phyloP scores from a whole-genome alignment of 1,140 invertebrate species.

The Drosophila ironensis region DNA sequence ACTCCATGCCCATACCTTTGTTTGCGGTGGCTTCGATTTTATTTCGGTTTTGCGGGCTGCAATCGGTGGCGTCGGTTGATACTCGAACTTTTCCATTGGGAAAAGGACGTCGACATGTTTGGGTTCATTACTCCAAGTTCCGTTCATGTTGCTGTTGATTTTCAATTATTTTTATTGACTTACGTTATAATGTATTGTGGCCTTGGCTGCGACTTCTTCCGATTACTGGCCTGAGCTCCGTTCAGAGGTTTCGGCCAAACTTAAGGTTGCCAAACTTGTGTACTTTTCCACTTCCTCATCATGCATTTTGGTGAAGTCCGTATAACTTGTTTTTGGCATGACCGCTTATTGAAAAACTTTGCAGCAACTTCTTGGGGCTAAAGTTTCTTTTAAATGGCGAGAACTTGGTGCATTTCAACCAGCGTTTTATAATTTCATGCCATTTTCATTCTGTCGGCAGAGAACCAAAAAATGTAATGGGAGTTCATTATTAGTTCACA shows the following conservation, averaged over 20 bases:
- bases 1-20: constrained; percentile 20
- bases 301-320: constrained; percentile 9
- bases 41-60: constrained; percentile 25
- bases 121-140: constrained; percentile 52
- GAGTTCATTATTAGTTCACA: constrained; percentile 55
- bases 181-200: constrained; percentile 59
- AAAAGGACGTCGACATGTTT: constrained; percentile 23
- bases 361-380: constrained; percentile 24
- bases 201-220: constrained; percentile 50
- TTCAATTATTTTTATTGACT: constrained; percentile 77
- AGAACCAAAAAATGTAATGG: constrained; percentile 33
- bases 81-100: neutral
- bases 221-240: neutral
- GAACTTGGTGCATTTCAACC: constrained; percentile 51
- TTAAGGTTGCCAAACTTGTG: constrained; percentile 27
- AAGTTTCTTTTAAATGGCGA: constrained; percentile 62
- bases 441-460: constrained; percentile 10
- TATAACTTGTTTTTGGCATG: constrained; percentile 54
- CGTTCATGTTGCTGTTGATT: constrained; percentile 52
- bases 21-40: constrained; percentile 31
- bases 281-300: constrained; percentile 15
- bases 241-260: neutral
- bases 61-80: constrained; percentile 19
- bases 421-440: constrained; percentile 56
- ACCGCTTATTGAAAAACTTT: constrained; percentile 74